These are phyloP conservation scores for Tachystola acroxantha DNA, from an alignment of 2,888 invertebrate species.

Conservation along the genomic window DNA sequence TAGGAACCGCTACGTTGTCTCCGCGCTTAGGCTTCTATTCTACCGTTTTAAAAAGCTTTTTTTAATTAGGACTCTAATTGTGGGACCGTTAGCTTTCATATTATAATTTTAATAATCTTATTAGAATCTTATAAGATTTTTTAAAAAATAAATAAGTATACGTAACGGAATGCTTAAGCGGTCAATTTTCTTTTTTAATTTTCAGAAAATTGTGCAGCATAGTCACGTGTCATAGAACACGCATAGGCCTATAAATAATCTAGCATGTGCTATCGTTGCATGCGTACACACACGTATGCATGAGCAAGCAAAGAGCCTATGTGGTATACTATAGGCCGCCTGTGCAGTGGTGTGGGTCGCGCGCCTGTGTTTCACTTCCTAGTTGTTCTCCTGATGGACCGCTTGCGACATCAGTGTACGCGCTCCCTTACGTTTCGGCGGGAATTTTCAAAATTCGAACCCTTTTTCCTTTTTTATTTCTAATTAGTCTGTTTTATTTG, in stretches of 20 bases:
- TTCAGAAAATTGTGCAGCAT: conserved; percentile 13
- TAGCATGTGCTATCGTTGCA: conserved; percentile 43
- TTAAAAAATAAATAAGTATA: background rate
- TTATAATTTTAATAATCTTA: background rate
- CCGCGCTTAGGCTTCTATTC: conserved; percentile 22
- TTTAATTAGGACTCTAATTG: background rate
- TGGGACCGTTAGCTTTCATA: background rate
- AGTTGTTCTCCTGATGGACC: conserved; percentile 70
- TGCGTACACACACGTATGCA: conserved; percentile 45
- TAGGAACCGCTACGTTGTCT: conserved; percentile 49
- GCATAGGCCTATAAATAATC: conserved; percentile 58
- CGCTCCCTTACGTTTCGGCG: conserved; percentile 64
- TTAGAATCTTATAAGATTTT: background rate
- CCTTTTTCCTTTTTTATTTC: conserved; percentile 10
- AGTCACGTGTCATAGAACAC: conserved; percentile 21
- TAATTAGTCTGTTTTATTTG: conserved; percentile 22
- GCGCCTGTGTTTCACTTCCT: conserved; percentile 62
- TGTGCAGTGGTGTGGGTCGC: conserved; percentile 37
- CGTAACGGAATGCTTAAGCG: conserved; percentile 12
- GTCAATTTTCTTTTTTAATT: no score
- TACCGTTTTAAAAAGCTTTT: background rate
- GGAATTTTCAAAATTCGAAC: conserved; percentile 45
- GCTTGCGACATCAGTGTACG: conserved; percentile 73
- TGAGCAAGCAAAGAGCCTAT: conserved; percentile 21
- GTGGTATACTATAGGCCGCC: no score